phyloP scores from a whole-genome alignment of 2,888 invertebrate genomes.

The Hirtodrosophila duncani region DNA sequence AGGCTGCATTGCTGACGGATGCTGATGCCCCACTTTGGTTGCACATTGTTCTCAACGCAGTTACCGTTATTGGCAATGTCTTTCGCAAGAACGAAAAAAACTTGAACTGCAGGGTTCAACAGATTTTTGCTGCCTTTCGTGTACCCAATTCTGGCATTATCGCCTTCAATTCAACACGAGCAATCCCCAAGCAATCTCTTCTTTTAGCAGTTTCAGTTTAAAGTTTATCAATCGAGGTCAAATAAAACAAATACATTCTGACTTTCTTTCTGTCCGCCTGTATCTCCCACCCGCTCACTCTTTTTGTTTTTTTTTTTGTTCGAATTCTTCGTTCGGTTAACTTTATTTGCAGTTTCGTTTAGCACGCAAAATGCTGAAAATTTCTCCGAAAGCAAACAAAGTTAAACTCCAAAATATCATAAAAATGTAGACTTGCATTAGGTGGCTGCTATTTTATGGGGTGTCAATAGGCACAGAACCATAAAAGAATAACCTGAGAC shows the following conservation, averaged over 20 bases:
- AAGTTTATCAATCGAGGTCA: slow-evolving; percentile 50
- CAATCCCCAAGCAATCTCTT: slow-evolving; percentile 15
- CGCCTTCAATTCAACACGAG: slow-evolving; percentile 9
- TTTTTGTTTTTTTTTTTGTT: slow-evolving; percentile 21
- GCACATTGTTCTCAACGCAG: slow-evolving; percentile 54
- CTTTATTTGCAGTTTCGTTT: slow-evolving; percentile 56
- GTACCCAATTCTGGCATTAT: slow-evolving; percentile 12
- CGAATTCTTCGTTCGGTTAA: slow-evolving; percentile 27
- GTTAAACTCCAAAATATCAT: slow-evolving; percentile 29
- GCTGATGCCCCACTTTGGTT: slow-evolving; percentile 53
- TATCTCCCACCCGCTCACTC: slow-evolving; percentile 14
- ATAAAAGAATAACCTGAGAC: neutral
- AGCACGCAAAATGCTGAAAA: slow-evolving; percentile 47
- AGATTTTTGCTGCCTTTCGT: slow-evolving; percentile 22
- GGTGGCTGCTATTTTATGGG: slow-evolving; percentile 33
- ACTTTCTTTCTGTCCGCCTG: slow-evolving; percentile 49
- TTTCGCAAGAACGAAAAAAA: slow-evolving; percentile 41
- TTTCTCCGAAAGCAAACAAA: slow-evolving; percentile 49
- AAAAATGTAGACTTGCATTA: slow-evolving; percentile 31
- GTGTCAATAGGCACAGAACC: slow-evolving; percentile 10
- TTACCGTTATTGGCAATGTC: slow-evolving; percentile 31
- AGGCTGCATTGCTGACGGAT: slow-evolving; percentile 32
- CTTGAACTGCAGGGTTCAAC: slow-evolving; percentile 54
- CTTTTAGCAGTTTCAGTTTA: slow-evolving; percentile 20
- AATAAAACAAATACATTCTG: slow-evolving; percentile 22